Evolutionary conservation across 2,113 vertebrate genomes (phyloP), one percentile per base, ranked within the genome.

Genomic region (Chionomys nivalis): DNA sequence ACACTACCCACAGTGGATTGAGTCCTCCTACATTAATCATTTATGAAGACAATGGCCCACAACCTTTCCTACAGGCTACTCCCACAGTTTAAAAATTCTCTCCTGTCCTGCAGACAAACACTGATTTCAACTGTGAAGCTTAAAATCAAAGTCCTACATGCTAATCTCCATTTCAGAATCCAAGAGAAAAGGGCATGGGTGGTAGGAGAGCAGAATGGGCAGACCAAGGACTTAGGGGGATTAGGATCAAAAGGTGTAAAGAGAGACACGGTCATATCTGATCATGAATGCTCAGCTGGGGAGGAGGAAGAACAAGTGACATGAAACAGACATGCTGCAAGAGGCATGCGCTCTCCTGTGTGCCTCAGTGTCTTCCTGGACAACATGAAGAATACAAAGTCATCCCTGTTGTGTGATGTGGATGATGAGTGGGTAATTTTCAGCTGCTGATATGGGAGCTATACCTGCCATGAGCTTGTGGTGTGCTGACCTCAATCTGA

Each of bases 141-240:
- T 42, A 63, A 81, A 33, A 21, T 52, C 78, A 58, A 26, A 83
- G 7, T 83, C 81, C 24, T 26, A 1, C 23, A 16, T 61, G 58
- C n/a, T 28, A 42, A 16, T 63, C 58, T 42, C 24, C 7, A 44
- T 63, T 58, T 31, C n/a, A 83, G 81, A 83, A 0, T 83, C 14
- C 1, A 63, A 63, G 24, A 42, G 3, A 61, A 58, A 61, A 16
- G 12, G 36, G 36, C 31, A 4, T 11, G 0, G 23, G 33, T 9
- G 19, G n/a, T 10, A 1, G 7, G 36, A 21, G 39, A 2, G n/a
- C 17, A 77, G 0, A 0, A 0, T 31, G 28, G 1, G 6, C 3
- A 31, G 24, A 10, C 14, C 26, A 65, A 85, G 8, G 21, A 44
- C 3, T 24, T 4, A 8, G 39, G 11, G 85, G 52, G 24, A 44